Evolutionary conservation across 2,888 invertebrate species (phyloP).

Genomic region (Mythimna impura): DNA sequence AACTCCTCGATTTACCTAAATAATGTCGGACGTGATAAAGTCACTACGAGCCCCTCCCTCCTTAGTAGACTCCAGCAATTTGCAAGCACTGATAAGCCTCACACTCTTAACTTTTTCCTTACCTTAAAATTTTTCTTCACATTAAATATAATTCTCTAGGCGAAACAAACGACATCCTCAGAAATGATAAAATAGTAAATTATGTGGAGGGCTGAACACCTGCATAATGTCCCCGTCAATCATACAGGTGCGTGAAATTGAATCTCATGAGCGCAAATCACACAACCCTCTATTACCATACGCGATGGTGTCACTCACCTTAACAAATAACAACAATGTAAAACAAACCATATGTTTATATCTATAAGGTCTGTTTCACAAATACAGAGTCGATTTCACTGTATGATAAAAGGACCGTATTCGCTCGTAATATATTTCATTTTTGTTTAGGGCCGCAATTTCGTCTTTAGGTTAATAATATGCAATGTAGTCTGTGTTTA

Average conservation of each 20-base stretch:
- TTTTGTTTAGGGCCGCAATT: constrained; percentile 68
- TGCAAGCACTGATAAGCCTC: constrained; percentile 54
- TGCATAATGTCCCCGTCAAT: constrained; percentile 87
- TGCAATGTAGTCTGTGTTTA: constrained; percentile 57
- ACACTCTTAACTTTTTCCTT: constrained; percentile 45
- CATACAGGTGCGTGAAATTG: constrained; percentile 87
- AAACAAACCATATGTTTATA: constrained; percentile 63
- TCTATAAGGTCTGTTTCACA: constrained; percentile 59
- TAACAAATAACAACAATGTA: constrained; percentile 46
- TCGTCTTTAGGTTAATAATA: constrained; percentile 66
- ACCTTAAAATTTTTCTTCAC: constrained; percentile 19
- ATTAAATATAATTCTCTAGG: constrained; percentile 58
- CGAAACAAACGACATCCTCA: constrained; percentile 73
- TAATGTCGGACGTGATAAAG: constrained; percentile 61
- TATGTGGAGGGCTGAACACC: constrained; percentile 78
- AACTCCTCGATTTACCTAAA: constrained; percentile 57
- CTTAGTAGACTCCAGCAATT: constrained; percentile 53
- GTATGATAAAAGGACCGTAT: constrained; percentile 71
- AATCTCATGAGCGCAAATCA: constrained; percentile 89
- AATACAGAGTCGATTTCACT: constrained; percentile 42
- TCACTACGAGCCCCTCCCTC: constrained; percentile 46
- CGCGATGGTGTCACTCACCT: constrained; percentile 73
- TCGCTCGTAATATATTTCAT: constrained; percentile 71
- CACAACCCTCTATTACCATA: constrained; percentile 81
- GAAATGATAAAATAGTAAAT: constrained; percentile 82